phyloP scores from a whole-genome alignment of 2,113 vertebrate genomes.

The Bucco capensis region DNA sequence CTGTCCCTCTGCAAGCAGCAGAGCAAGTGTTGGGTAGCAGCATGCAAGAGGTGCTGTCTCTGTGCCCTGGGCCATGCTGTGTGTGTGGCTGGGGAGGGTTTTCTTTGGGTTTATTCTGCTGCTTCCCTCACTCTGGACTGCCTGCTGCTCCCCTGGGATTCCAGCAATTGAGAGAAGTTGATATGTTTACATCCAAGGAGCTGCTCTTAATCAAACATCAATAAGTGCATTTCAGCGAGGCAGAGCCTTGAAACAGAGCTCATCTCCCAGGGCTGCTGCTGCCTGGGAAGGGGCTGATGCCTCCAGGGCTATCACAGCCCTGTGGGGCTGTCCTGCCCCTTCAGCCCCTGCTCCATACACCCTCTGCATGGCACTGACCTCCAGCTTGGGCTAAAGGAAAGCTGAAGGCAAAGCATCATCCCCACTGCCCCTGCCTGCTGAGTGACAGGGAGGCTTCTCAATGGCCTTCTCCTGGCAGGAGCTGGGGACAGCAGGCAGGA shows the following conservation, averaged over 20 bases:
- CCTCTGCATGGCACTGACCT: not conserved
- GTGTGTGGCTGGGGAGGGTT: not conserved
- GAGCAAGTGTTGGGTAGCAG: not conserved
- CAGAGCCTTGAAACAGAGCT: constrained; percentile 30
- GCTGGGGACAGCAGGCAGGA: not conserved
- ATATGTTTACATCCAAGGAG: constrained; percentile 53
- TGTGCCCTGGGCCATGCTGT: not conserved
- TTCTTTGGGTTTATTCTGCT: not conserved
- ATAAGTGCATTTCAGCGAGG: constrained; percentile 38
- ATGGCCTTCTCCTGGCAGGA: not conserved
- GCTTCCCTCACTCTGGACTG: not conserved
- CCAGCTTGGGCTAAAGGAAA: not conserved
- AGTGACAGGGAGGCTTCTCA: accelerated
- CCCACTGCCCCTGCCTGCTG: not conserved
- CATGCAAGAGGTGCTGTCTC: not conserved
- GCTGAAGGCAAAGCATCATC: not conserved
- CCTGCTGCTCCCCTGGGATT: not conserved
- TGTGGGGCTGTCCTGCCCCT: not conserved
- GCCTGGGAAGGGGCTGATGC: accelerated
- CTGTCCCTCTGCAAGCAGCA: not conserved
- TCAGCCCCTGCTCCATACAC: accelerated
- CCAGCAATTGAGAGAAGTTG: constrained; percentile 15
- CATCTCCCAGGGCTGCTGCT: not conserved
- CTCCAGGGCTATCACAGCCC: not conserved
- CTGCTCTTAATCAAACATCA: constrained; percentile 64